Percentiles rank a stretch among this genome's conserved stretches.
These are phyloP conservation scores for Junco hyemalis DNA, from an alignment of 2,113 vertebrate genomes.

Conservation along the genomic window DNA sequence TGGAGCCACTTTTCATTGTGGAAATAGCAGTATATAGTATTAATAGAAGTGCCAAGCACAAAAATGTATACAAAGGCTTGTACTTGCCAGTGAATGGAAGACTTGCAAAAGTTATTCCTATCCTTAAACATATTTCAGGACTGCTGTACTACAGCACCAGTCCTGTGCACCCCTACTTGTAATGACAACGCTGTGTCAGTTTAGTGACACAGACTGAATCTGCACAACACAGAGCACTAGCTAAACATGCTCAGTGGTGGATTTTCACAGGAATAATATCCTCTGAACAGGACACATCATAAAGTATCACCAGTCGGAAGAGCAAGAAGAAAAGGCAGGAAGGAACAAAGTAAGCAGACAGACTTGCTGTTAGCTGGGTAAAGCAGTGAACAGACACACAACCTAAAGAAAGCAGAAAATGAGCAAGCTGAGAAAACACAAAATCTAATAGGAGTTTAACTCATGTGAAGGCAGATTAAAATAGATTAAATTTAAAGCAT, in stretches of 20 bases:
- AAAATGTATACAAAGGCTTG: not conserved
- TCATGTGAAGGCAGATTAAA: not conserved
- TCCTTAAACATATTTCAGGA: not conserved
- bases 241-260: not conserved
- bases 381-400: not conserved
- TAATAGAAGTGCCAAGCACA: not conserved
- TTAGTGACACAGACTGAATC: not conserved
- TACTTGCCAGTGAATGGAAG: not conserved
- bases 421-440: not conserved
- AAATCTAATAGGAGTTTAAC: not conserved
- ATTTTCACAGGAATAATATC: conserved; percentile 10
- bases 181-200: not conserved
- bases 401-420: not conserved
- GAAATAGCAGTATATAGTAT: not conserved
- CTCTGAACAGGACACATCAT: not conserved
- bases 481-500: not conserved
- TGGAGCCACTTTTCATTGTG: not conserved
- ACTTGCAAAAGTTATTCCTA: not conserved
- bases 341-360: not conserved
- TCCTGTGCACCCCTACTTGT: not conserved
- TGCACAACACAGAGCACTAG: not conserved
- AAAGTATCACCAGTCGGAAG: not conserved
- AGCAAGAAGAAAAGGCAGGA: not conserved
- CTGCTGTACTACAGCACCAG: not conserved
- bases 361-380: not conserved